phyloP scores from a whole-genome alignment of 2,113 vertebrate species.

The Sapayoa aenigma region DNA sequence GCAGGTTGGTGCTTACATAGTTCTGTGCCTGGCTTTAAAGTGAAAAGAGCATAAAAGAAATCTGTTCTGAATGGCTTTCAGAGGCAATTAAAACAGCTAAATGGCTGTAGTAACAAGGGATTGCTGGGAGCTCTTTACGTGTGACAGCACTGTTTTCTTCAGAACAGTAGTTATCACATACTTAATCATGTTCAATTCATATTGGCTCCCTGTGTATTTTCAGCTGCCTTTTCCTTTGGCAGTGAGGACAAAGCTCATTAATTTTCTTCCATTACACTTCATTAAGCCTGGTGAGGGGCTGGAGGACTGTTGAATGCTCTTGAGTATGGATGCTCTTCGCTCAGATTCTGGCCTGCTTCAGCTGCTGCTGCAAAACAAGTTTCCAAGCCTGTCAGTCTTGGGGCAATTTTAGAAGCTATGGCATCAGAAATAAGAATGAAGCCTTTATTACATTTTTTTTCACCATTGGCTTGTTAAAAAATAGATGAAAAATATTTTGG shows the following conservation, averaged over 20 bases:
- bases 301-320: not conserved
- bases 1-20: not conserved
- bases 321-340: not conserved
- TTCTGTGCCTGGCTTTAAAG: not conserved
- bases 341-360: not conserved
- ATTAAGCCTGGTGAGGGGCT: slow-evolving; percentile 10
- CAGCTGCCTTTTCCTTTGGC: slow-evolving; percentile 22
- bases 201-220: not conserved
- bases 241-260: slow-evolving; percentile 26
- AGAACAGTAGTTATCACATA: not conserved
- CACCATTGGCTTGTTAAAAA: no score
- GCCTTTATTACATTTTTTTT: no score
- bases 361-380: not conserved
- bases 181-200: slow-evolving; percentile 48
- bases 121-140: not conserved
- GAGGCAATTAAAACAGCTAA: slow-evolving; percentile 21
- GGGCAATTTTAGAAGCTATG: not conserved
- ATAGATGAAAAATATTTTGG: no score
- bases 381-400: not conserved
- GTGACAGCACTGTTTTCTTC: slow-evolving; percentile 20
- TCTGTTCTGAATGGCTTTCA: slow-evolving; percentile 12
- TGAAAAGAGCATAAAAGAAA: not conserved
- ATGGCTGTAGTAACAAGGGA: not conserved
- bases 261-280: slow-evolving; percentile 34
- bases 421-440: not conserved